Base-by-base conservation (phyloP, 2,797 vertebrate species). In the Picus viridis region DNA sequence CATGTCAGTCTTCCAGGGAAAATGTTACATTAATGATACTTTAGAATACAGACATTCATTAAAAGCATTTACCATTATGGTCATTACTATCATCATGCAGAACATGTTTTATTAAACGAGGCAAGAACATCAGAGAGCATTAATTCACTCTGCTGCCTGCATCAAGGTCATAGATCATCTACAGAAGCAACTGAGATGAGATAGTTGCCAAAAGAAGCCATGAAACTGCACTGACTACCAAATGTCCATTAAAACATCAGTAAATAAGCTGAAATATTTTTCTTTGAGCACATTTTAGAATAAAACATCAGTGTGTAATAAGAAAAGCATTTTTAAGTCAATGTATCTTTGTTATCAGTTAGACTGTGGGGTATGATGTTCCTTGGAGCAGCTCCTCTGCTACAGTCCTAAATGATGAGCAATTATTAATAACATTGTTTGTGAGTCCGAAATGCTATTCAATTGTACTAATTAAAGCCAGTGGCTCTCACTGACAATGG, bases 391-490 rank as follows among this genome's bases (percentile, higher is more conserved):
- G 71, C 24, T 84, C 61, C 63, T 62, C 62, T 65, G 51, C 74
- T 62, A 30, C 39, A 62, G 36, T 29, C 39, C 70, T 58, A 47
- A 70, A 63, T 6, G 53, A 91, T 8, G 32, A 77, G 69, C 90
- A 69, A 67, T 86, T 92, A 88, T 47, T 94, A 93, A 49, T 22
- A 89, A 70, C 59, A 43, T n/a, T 43, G 70, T 34, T 32, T 62
- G 39, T 8, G 83, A 92, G 53, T 88, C 85, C 93, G 89, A 94
- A 95, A 94, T 32, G 80, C 62, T 36, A 65, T 59, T 88, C 76
- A 72, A 16, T 84, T 84, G 58, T 83, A 73, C 86, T 73, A 87
- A 87, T 36, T 88, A 87, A 94, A 72, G 90, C 96, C 79, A 81
- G 72, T 0, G 4, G 95, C 86, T 88, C 83, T 62, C 43, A 34